Evolutionary conservation across 2,113 vertebrate species (phyloP).

Genomic region (Protobothrops flavoviridis): DNA sequence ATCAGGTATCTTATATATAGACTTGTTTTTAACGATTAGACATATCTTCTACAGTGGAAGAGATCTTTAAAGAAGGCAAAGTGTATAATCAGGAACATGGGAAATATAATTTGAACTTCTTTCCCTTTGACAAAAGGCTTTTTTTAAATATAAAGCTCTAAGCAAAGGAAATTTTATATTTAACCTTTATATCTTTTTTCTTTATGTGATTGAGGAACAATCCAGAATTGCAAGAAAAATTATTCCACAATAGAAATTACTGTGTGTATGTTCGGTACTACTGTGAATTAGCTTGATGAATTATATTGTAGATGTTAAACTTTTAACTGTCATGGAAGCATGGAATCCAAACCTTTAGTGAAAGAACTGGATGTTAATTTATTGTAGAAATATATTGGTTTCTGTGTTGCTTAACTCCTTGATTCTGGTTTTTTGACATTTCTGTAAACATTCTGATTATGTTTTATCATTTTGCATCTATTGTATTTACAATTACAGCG

Average conservation of each 20-base stretch:
- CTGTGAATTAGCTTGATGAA: neutral
- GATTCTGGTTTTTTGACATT: slow-evolving; percentile 22
- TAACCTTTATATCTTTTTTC: slow-evolving; percentile 44
- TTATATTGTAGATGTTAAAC: slow-evolving; percentile 31
- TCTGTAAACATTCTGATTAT: neutral
- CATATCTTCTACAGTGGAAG: slow-evolving; percentile 24
- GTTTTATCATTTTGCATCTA: neutral
- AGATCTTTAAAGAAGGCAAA: slow-evolving; percentile 3
- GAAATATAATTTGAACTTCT: neutral
- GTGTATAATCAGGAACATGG: neutral
- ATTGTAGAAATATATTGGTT: slow-evolving; percentile 31
- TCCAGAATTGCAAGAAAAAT: slow-evolving; percentile 39
- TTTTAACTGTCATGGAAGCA: neutral
- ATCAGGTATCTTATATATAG: neutral
- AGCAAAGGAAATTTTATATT: slow-evolving; percentile 37
- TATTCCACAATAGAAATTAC: slow-evolving; percentile 37
- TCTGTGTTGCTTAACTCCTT: slow-evolving; percentile 40
- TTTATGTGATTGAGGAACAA: slow-evolving; percentile 48
- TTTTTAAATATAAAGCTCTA: slow-evolving; percentile 37
- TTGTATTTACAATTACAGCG: slow-evolving; percentile 54
- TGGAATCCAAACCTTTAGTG: neutral
- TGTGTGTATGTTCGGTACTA: slow-evolving; percentile 13
- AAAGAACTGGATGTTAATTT: slow-evolving; percentile 38
- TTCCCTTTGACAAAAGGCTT: slow-evolving; percentile 5
- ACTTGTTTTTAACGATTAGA: neutral